A percentile compares a stretch with the other conserved stretches of the same genome.
Evolutionary conservation across 53 echinoderm and acorn worm genomes (phyloP).

Genomic region (Antedon mediterranea): DNA sequence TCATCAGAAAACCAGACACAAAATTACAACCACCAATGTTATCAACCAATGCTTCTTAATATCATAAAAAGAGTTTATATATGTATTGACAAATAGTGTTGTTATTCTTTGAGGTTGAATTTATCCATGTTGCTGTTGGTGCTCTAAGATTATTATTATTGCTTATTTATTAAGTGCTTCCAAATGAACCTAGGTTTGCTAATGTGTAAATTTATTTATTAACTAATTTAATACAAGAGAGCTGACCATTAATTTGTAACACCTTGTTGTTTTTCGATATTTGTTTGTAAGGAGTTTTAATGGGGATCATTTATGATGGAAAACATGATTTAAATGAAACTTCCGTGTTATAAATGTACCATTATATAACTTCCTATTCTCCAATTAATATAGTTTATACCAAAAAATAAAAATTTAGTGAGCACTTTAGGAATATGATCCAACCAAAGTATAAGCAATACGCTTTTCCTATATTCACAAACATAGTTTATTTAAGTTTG

Average conservation of each 20-base stretch:
- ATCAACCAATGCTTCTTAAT: neutral
- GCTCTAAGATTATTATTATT: neutral
- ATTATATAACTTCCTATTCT: neutral
- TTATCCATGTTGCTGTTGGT: no score
- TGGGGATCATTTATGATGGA: neutral
- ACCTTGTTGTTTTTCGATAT: neutral
- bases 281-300: no score
- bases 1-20: constrained; percentile 5
- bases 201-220: neutral
- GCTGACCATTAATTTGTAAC: neutral
- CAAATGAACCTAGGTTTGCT: neutral
- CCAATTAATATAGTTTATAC: neutral
- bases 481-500: neutral
- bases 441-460: neutral
- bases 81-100: neutral
- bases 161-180: neutral
- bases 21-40: constrained; percentile 4
- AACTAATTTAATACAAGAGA: neutral
- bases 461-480: neutral
- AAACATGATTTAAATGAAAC: no score
- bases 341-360: no score
- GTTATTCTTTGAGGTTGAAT: neutral
- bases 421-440: neutral
- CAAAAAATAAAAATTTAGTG: neutral
- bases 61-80: no score